Percentiles rank a stretch among this genome's conserved stretches.
These are phyloP conservation scores for Melieria crassipennis DNA, from an alignment of 2,888 invertebrate species.

Conservation along the genomic window DNA sequence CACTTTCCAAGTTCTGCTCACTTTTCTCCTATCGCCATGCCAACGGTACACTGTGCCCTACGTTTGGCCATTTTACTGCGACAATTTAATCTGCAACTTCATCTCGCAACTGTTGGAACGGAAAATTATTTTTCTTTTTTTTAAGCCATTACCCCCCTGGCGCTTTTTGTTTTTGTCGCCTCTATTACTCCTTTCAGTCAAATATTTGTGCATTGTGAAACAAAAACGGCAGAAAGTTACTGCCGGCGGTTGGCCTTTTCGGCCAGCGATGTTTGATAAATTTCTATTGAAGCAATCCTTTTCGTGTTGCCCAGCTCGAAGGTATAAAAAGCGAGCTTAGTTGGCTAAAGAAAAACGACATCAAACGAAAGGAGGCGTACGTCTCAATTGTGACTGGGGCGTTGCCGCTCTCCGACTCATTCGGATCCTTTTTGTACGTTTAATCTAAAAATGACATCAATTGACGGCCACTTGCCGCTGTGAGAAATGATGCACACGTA, in stretches of 20 bases:
- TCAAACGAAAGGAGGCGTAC: not conserved
- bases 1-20: not conserved
- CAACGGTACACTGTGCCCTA: not conserved
- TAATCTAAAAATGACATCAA: constrained; percentile 31
- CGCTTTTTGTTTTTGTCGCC: too few species aligned
- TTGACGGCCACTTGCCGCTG: constrained; percentile 17
- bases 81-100: constrained; percentile 32
- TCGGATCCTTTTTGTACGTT: constrained; percentile 1
- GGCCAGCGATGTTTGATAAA: constrained; percentile 31
- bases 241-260: not conserved
- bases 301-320: constrained; percentile 5
- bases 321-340: not conserved
- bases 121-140: constrained; percentile 29
- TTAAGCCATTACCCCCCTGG: not conserved
- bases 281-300: constrained; percentile 30
- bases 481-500: constrained; percentile 9
- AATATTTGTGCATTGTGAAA: constrained; percentile 7
- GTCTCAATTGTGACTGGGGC: not conserved
- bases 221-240: constrained; percentile 16
- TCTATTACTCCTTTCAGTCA: constrained; percentile 21
- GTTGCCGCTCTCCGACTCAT: too few species aligned
- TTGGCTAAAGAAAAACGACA: not conserved
- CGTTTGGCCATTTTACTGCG: constrained; percentile 29
- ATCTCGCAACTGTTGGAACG: constrained; percentile 22
- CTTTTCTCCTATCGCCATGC: constrained; percentile 28